Evolutionary conservation across 2,797 vertebrate genomes (phyloP), one percentile per base, ranked within the genome.

Genomic region (Eremophila alpestris): DNA sequence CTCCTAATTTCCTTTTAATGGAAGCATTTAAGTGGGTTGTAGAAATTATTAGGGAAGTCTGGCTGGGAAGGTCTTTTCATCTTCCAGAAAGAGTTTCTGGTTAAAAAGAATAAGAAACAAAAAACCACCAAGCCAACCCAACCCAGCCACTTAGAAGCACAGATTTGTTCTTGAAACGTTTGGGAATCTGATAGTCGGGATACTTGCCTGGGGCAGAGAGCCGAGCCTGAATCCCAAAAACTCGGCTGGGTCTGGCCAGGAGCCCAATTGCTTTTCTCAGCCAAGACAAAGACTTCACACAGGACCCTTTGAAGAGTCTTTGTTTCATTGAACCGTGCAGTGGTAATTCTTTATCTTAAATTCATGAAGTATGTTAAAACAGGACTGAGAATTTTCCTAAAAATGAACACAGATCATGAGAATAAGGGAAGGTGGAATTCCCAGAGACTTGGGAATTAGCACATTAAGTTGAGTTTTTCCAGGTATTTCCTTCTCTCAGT

Each of bases 241-340:
- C 29, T 17, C 48, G 2, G 1, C 59, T n/a, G 41, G 16, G 21
- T 46, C 82, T 94, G 94, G 93, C 89, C 15, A 1, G 43, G 34
- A 81, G 85, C 87, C 89, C 93, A 78, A 90, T 91, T 91, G 79
- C 58, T 90, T 93, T 92, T 73, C 87, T 88, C 87, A 88, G 82
- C 79, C 62, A 19, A 59, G 89, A 93, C 83, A 86, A 89, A 92
- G 74, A 36, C 87, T 95, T 71, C 64, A 78, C 38, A 76, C 90
- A 89, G 89, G 71, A 81, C 73, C 43, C 91, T 91, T 96, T 93
- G 87, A 94, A 94, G 67, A 55, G 73, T 68, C 60, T 93, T 92
- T 94, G 76, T 88, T 93, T 86, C 56, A 40, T 64, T 89, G 56
- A 78, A 2, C 54, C 0, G 0, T 51, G 34, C 34, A 24, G 54